Conservation (phyloP, 2,888 invertebrate species). For the Eretmocerus hayati region DNA sequence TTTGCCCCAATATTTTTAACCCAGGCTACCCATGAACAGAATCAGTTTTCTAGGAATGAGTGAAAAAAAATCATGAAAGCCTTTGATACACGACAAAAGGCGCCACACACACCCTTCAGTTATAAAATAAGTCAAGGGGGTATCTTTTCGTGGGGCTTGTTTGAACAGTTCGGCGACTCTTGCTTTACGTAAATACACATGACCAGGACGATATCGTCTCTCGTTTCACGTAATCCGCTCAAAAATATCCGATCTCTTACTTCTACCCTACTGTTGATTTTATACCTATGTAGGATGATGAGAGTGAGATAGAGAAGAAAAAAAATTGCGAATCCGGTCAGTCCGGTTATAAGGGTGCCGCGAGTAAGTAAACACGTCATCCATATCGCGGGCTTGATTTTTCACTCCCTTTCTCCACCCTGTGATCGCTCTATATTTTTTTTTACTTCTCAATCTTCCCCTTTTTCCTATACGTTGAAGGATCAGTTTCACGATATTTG, state of each 20-base stretch:
- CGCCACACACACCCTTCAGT: constrained; percentile 2
- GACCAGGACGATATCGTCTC: constrained; percentile 8
- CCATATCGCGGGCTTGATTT: constrained; percentile 6
- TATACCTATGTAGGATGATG: not conserved
- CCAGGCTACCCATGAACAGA: too few relatives aligned
- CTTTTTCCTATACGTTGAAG: not conserved
- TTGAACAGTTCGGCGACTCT: constrained; percentile 11
- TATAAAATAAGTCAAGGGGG: constrained; percentile 22
- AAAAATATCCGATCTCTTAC: constrained; percentile 12
- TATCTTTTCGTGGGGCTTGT: constrained; percentile 13
- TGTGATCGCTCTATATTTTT: not conserved
- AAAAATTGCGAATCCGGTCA: too few relatives aligned
- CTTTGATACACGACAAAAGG: constrained; percentile 3
- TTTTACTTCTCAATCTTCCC: not conserved
- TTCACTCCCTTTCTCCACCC: constrained; percentile 9
- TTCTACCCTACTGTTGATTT: not conserved
- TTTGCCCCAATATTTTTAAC: too few relatives aligned
- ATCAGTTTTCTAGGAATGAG: constrained; percentile 4
- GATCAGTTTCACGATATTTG: not conserved
- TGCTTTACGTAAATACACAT: not conserved
- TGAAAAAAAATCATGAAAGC: constrained; percentile 11
- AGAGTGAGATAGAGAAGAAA: too few relatives aligned
- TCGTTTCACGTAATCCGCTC: constrained; percentile 21
- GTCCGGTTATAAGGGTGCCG: constrained; percentile 17
- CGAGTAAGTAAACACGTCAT: constrained; percentile 3